phyloP scores from a whole-genome alignment of 2,888 invertebrate species.

The Steromphala cineraria region DNA sequence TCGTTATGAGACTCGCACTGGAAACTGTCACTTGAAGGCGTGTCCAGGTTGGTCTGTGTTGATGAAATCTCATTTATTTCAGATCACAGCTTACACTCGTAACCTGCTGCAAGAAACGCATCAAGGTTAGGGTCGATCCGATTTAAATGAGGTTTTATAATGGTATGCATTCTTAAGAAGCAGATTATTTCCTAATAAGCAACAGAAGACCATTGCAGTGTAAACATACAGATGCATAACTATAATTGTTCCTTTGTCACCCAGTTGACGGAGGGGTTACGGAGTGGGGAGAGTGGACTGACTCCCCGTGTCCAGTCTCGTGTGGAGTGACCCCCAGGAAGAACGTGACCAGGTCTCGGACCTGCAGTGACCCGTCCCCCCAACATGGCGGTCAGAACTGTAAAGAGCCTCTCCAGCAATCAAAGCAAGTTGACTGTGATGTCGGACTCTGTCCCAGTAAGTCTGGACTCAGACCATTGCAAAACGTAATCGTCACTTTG shows the following conservation, averaged over 20 bases:
- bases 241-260: too few relatives aligned
- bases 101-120: too few relatives aligned
- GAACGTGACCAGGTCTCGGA: not conserved
- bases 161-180: too few relatives aligned
- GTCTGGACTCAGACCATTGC: not conserved
- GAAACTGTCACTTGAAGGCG: not conserved
- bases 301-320: not conserved
- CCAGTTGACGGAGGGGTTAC: not conserved
- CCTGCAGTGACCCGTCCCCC: not conserved
- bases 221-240: too few relatives aligned
- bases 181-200: too few relatives aligned
- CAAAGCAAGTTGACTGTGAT: not conserved
- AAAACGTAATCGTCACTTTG: too few relatives aligned
- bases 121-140: not conserved
- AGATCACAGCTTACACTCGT: not conserved
- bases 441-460: not conserved
- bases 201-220: too few relatives aligned
- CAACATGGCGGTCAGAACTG: not conserved
- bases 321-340: not conserved
- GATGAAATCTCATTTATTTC: not conserved
- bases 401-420: not conserved
- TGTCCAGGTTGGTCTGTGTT: not conserved
- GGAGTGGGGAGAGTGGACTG: not conserved
- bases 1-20: not conserved
- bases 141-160: not conserved